Base-by-base conservation (phyloP, 2,113 vertebrate species). In the Tylochromis polylepis region DNA sequence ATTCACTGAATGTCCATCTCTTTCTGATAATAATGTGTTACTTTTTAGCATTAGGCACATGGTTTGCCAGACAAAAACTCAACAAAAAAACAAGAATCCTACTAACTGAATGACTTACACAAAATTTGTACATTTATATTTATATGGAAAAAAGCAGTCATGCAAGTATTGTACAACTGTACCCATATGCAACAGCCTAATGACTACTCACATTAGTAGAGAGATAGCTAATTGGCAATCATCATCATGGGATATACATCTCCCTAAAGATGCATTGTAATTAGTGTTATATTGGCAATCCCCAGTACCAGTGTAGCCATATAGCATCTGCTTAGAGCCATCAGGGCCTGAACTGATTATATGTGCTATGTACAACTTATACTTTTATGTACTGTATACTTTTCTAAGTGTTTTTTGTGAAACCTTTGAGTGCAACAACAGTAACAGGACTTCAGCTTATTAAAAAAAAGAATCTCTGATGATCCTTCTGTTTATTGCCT, bases 211-310 rank as follows among this genome's bases (percentile, higher is more conserved):
- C 34, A 67, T 53, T 58, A 78, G 86, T 41, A 24, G 22, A 87
- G 41, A 56, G 65, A 59, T 62, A 36, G 80, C 51, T 86, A 85
- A 89, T 67, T 86, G 90, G 36, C 11, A 34, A 11, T 60, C 46
- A 49, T 85, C 81, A 83, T 82, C 83, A 18, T 59, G 58, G 59
- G 78, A 91, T 87, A 80, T 82, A 83, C 60, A 87, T 84, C 65
- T 88, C 85, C 49, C 75, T 41, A 5, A 79, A 65, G 86, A 77
- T n/a, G 22, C 16, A 34, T 65, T 60, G 3, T 77, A 49, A 46
- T 82, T 24, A 36, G 56, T 65, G 12, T 77, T 16, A 24, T 24
- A 81, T 8, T 78, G 41, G 20, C 34, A 75, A 2, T 79, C 67
- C 67, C 41, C 83, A 81, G 11, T 22, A 36, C 22, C n/a, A 82